Evolutionary conservation across 2,113 vertebrate genomes (phyloP).

Genomic region (Hippopotamus amphibius): DNA sequence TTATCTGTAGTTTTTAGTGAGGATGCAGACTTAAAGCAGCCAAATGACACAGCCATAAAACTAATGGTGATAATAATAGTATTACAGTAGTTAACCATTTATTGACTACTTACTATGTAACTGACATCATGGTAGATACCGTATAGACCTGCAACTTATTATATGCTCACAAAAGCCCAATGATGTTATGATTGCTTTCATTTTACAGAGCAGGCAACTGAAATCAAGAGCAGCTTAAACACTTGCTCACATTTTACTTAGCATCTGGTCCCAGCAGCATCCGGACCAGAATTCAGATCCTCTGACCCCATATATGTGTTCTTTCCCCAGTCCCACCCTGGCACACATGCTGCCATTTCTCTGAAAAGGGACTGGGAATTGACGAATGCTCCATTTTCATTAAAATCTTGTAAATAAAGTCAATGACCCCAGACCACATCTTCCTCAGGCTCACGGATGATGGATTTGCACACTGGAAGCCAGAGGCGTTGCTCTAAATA

Average conservation of each 20-base stretch:
- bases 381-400: not conserved
- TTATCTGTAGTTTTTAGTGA: not conserved
- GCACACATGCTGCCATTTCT: not conserved
- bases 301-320: not conserved
- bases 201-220: not conserved
- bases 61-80: not conserved
- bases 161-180: not conserved
- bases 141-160: not conserved
- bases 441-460: conserved; percentile 45
- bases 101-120: not conserved
- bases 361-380: not conserved
- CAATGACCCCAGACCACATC: not conserved
- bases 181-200: not conserved
- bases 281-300: not conserved
- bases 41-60: not conserved
- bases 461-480: conserved; percentile 55
- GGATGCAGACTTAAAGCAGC: not conserved
- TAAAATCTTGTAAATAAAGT: conserved; percentile 19
- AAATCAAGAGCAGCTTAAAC: not conserved
- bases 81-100: not conserved
- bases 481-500: conserved; percentile 60
- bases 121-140: not conserved
- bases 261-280: not conserved
- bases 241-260: not conserved
- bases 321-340: not conserved